Evolutionary conservation across 1,140 invertebrate genomes (phyloP), one percentile per base, ranked within the genome.

Genomic region (Leptinotarsa texana): DNA sequence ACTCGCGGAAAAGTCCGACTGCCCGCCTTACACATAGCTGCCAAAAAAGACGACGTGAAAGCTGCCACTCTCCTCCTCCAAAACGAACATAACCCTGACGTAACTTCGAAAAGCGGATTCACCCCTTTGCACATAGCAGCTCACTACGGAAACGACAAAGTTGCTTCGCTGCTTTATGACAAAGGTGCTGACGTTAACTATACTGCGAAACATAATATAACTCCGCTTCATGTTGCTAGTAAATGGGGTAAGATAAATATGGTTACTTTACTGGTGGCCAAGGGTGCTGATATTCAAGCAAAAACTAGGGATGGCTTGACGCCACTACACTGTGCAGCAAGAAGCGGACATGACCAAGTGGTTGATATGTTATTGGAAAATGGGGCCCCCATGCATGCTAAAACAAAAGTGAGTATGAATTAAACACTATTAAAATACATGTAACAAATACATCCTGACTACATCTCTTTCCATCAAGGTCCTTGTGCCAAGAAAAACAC

Each of bases 41-140:
- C 98, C 27, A 99, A 99, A 87, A 99, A 99, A 86, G 98, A 99
- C 85, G 98, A 99, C 84, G 95, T 95, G 74, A 98, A 97, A 87
- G 96, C 97, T 42, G 97, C 97, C 11, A 92, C 92, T 69, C 87
- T 98, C 65, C 89, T 98, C 61, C 88, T 99, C 65, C 95, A 94
- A 89, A 98, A 96, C 86, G 95, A 98, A 85, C 94, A 96, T 85
- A 98, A 96, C 87, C 95, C 96, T 1, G 96, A 99, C 85, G 93
- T 96, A 63, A 96, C 95, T 69, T 98, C 96, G 13, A 98, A 99
- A 88, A 98, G 96, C 82, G 97, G 98, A 1, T 99, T 99, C 84
- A 99, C 98, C 1, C 97, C 98, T 1, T 89, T 99, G 21, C 98
- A 99, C 87, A 99, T 99, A 82, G 97, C 98, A 27, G 94, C 97